phyloP scores from a whole-genome alignment of 2,113 vertebrate species.

The Triplophysa siluroides region DNA sequence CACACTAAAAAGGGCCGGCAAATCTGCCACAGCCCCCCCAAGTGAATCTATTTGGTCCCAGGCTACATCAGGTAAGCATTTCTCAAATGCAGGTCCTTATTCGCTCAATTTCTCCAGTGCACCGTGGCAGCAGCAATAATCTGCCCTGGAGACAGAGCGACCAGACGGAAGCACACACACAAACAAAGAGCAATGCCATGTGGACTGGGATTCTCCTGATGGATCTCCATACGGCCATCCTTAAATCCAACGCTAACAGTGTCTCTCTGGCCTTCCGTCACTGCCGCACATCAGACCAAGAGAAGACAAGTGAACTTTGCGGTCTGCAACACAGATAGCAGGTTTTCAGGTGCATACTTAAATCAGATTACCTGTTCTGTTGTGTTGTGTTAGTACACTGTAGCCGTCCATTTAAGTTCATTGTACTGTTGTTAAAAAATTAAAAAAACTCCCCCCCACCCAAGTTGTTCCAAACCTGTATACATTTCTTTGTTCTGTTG shows the following conservation, averaged over 20 bases:
- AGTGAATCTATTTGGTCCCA: conserved; percentile 53
- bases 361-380: conserved; percentile 26
- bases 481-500: no score
- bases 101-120: conserved; percentile 65
- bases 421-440: background rate
- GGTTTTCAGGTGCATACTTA: background rate
- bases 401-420: conserved; percentile 52
- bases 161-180: conserved; percentile 45
- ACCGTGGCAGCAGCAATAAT: conserved; percentile 66
- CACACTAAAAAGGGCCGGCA: conserved; percentile 36
- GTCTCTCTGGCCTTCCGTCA: conserved; percentile 70
- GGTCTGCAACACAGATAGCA: no score
- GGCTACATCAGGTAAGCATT: conserved; percentile 53
- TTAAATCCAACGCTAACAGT: conserved; percentile 75
- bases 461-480: no score
- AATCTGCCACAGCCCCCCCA: conserved; percentile 32
- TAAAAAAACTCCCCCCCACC: no score
- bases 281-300: conserved; percentile 47
- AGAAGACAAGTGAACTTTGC: background rate
- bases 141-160: conserved; percentile 62
- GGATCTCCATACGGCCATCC: conserved; percentile 66
- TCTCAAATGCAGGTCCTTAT: conserved; percentile 58
- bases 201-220: conserved; percentile 69
- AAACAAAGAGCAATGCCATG: conserved; percentile 36
- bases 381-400: no score